These are phyloP conservation scores for Illadopsis cleaveri DNA, from an alignment of 2,113 vertebrate genomes.

Conservation along the genomic window DNA sequence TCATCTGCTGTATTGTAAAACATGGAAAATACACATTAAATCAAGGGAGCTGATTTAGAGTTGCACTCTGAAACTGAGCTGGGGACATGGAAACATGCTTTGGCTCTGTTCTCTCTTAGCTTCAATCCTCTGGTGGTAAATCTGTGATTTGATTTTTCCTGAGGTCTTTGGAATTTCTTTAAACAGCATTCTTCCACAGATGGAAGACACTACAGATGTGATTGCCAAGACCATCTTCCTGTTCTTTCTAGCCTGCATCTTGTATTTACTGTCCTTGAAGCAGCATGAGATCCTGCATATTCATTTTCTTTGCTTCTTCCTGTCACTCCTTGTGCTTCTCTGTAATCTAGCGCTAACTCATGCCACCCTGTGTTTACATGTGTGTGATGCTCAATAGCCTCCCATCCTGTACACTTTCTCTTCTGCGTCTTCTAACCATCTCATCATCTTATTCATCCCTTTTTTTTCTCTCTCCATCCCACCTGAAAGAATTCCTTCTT, in stretches of 20 bases:
- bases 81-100: background rate
- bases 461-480: background rate
- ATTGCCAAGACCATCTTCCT: background rate
- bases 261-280: background rate
- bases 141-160: background rate
- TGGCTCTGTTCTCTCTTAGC: background rate
- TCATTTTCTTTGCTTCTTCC: background rate
- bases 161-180: background rate
- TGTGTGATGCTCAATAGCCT: background rate
- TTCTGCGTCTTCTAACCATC: background rate
- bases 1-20: background rate
- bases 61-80: background rate
- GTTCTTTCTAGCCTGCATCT: background rate
- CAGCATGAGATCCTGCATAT: background rate
- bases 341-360: background rate
- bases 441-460: background rate
- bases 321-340: background rate
- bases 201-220: background rate
- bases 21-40: background rate
- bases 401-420: background rate
- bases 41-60: background rate
- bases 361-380: background rate
- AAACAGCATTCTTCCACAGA: rapidly evolving
- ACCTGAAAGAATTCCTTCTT: background rate
- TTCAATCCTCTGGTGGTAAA: background rate